Evolutionary conservation across 2,888 invertebrate genomes (phyloP).

Genomic region (Macropis europaea): DNA sequence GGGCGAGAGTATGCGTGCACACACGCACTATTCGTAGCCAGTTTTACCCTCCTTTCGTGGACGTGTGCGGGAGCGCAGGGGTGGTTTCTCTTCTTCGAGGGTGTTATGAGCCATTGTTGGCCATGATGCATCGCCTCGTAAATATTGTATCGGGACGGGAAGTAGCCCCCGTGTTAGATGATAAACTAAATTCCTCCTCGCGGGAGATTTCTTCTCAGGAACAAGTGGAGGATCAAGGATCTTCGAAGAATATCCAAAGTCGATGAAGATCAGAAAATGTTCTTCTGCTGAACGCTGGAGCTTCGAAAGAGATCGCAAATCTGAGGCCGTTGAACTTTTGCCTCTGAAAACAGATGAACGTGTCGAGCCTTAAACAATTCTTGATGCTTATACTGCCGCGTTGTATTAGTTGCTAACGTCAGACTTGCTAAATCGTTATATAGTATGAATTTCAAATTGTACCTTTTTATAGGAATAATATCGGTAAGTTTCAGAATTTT

Average conservation of each 20-base stretch:
- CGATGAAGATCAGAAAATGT: background rate
- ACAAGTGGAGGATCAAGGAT: too few relatives aligned
- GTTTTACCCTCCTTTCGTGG: constrained; percentile 59
- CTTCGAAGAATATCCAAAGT: too few relatives aligned
- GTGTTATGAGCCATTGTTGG: constrained; percentile 77
- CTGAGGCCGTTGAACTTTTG: too few relatives aligned
- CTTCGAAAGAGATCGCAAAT: background rate
- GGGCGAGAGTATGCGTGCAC: constrained; percentile 26
- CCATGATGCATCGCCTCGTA: constrained; percentile 79
- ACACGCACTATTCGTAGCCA: constrained; percentile 21
- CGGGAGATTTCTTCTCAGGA: constrained; percentile 38
- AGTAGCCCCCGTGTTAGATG: constrained; percentile 66
- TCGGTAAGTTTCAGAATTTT: too few relatives aligned
- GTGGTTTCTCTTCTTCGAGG: constrained; percentile 70
- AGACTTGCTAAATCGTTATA: too few relatives aligned
- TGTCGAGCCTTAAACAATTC: too few relatives aligned
- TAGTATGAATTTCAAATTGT: too few relatives aligned
- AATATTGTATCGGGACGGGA: constrained; percentile 77
- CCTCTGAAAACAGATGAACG: too few relatives aligned
- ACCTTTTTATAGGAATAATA: too few relatives aligned
- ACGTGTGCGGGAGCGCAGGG: constrained; percentile 44
- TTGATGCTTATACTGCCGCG: too few relatives aligned
- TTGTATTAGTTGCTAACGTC: too few relatives aligned
- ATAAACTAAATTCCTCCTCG: constrained; percentile 65
- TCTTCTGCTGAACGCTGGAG: background rate